Evolutionary conservation across 2,797 vertebrate species (phyloP), one percentile per base, ranked within the genome.

Genomic region (Oryzias dopingdopingensis): DNA sequence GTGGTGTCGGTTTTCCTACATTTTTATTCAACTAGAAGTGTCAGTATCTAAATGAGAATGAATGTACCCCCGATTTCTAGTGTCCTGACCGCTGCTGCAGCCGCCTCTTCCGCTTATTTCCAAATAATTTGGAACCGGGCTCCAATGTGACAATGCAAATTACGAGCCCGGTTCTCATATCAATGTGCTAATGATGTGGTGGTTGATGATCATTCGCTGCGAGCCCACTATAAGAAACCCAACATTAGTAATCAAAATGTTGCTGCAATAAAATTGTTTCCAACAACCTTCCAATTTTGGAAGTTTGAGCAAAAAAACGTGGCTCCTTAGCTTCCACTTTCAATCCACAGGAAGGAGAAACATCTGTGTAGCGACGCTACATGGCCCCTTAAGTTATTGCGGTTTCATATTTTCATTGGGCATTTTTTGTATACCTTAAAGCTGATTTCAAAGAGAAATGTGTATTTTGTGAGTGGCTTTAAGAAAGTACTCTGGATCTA

Each of bases 71-170:
- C 4, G 54, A 49, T 56, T 49, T 65, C 47, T 14, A 49, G 37
- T 14, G 45, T 65, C 65, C 65, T 57, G 37, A 56, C 65, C 45
- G 26, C 40, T 56, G 67, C 49, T 8, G 45, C 55, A 17, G 48
- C 52, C 53, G 49, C 56, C 62, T 62, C 55, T 49, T 62, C 57
- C 40, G 42, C 32, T 67, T 67, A 57, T 74, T 64, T 61, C 52
- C 16, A 65, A 76, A 74, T 68, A 40, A 72, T 69, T 58, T 4
- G 32, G 37, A 65, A 62, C 65, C 29, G 14, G 17, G 5, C 56
- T 70, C 41, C 29, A 56, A 59, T 67, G 47, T 74, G 71, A 78
- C 67, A 56, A 61, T 50, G 71, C 73, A 77, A 80, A 81, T 74
- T 56, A 78, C 1, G 32, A 55, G 59, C 52, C 63, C 16, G 23